phyloP scores from a whole-genome alignment of 92 coral and sea anemone species.

The Phenganax subtilis region DNA sequence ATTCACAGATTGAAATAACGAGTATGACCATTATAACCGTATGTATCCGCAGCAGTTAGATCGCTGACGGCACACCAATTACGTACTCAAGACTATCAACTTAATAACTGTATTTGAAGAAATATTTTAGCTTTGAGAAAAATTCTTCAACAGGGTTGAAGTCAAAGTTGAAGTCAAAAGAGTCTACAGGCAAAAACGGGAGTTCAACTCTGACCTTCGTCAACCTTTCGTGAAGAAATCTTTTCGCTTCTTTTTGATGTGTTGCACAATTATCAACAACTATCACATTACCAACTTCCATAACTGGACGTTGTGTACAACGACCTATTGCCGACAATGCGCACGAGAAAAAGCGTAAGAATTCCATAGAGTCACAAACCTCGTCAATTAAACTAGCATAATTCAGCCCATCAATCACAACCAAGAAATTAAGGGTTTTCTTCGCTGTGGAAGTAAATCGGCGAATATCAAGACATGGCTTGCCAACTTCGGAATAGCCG shows the following conservation, averaged over 20 bases:
- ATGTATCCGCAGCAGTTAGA: slow-evolving; percentile 41
- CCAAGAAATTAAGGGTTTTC: slow-evolving; percentile 49
- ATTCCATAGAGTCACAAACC: slow-evolving; percentile 46
- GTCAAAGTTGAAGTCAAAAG: slow-evolving; percentile 54
- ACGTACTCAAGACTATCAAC: slow-evolving; percentile 25
- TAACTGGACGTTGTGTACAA: slow-evolving; percentile 40
- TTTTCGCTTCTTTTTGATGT: slow-evolving; percentile 56
- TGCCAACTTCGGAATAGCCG: slow-evolving; percentile 53
- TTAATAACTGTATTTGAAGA: slow-evolving; percentile 42
- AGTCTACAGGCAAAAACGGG: not conserved
- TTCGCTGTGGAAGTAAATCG: slow-evolving; percentile 19
- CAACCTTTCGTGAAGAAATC: slow-evolving; percentile 47
- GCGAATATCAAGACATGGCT: slow-evolving; percentile 45
- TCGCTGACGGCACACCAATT: slow-evolving; percentile 34
- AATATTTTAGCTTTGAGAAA: slow-evolving; percentile 51
- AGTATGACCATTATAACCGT: slow-evolving; percentile 40
- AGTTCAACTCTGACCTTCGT: slow-evolving; percentile 18
- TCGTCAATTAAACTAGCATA: slow-evolving; percentile 46
- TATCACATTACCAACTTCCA: slow-evolving; percentile 49
- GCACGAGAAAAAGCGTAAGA: slow-evolving; percentile 42
- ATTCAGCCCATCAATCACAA: slow-evolving; percentile 50
- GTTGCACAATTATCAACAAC: slow-evolving; percentile 52
- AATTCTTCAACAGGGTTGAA: slow-evolving; percentile 50
- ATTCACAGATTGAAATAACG: slow-evolving; percentile 19
- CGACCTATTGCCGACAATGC: slow-evolving; percentile 47